phyloP scores from a whole-genome alignment of 2,797 vertebrate species.

The Calcarius lapponicus region DNA sequence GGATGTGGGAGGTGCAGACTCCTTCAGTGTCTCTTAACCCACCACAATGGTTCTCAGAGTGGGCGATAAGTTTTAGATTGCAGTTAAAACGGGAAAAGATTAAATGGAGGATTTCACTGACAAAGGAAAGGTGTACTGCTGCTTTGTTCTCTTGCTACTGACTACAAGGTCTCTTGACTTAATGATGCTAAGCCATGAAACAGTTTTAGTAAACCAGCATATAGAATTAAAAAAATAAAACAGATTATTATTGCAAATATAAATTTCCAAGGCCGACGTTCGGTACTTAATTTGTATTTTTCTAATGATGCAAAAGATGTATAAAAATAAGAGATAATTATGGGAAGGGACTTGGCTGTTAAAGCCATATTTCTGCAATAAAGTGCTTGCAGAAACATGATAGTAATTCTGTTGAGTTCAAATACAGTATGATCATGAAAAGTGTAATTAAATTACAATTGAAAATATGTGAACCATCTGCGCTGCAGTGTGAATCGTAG shows the following conservation, averaged over 20 bases:
- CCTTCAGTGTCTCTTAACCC: not conserved
- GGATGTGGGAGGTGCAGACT: not conserved
- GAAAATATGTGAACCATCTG: slow-evolving; percentile 57
- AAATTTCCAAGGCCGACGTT: not conserved
- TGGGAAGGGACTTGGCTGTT: not conserved
- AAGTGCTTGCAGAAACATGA: slow-evolving; percentile 71
- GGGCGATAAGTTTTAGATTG: not conserved
- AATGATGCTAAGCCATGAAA: not conserved
- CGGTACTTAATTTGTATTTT: not conserved
- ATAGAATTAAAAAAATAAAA: not conserved
- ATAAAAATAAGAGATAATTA: not conserved
- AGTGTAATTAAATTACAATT: slow-evolving; percentile 45
- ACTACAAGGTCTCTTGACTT: not conserved
- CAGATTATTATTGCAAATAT: not conserved
- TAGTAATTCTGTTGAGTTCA: slow-evolving; percentile 50
- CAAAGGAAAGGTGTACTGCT: not conserved
- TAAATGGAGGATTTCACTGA: not conserved
- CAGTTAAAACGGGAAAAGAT: not conserved
- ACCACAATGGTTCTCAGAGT: not conserved
- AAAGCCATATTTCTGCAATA: slow-evolving; percentile 56
- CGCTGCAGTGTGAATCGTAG: not conserved
- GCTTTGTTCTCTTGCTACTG: not conserved
- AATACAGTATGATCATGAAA: not conserved
- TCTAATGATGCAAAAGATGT: not conserved
- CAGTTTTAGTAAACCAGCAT: not conserved